Conservation (phyloP, 2,797 vertebrate genomes). For the Muscicapa striata region DNA sequence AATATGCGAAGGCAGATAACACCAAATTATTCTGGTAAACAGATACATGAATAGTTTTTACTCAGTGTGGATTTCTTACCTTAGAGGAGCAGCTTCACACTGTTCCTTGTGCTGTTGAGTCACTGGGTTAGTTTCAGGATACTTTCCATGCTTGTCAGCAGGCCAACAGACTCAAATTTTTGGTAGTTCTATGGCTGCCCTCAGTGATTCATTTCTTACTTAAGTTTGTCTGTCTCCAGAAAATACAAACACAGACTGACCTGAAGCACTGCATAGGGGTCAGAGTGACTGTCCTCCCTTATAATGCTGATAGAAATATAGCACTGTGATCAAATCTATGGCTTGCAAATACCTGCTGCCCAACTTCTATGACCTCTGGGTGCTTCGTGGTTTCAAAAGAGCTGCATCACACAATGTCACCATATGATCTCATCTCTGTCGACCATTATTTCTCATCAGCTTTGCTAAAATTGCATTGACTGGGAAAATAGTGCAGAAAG, state of each 20-base stretch:
- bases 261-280: not conserved
- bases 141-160: not conserved
- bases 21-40: not conserved
- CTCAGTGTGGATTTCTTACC: not conserved
- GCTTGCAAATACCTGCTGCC: not conserved
- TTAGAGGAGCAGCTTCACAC: not conserved
- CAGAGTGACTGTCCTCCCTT: not conserved
- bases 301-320: not conserved
- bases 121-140: not conserved
- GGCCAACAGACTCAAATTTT: not conserved
- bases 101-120: not conserved
- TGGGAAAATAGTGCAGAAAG: not conserved
- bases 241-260: not conserved
- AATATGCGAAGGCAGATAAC: not conserved
- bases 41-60: not conserved
- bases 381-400: not conserved
- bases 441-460: not conserved
- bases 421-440: not conserved
- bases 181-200: not conserved
- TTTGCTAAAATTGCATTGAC: not conserved
- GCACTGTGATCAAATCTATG: not conserved
- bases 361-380: not conserved
- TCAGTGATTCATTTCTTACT: not conserved
- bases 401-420: not conserved
- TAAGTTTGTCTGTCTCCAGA: not conserved